These are phyloP conservation scores for Drosophila arizonae DNA, from an alignment of 1,140 invertebrate species.

Conservation along the genomic window DNA sequence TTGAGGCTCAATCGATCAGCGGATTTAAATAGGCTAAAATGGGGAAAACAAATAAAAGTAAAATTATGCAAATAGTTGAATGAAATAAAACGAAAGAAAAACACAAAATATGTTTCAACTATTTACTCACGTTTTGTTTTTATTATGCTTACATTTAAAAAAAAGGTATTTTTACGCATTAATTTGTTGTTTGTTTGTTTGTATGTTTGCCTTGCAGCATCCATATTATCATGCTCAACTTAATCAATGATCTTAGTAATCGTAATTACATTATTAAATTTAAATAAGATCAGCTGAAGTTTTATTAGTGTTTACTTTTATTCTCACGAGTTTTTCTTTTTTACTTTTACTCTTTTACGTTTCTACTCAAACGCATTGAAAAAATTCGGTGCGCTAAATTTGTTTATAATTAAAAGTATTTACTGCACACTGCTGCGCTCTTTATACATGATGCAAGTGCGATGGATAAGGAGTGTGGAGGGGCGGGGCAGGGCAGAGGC, in stretches of 20 bases:
- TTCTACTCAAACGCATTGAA: conserved; percentile 49
- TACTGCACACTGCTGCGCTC: conserved; percentile 54
- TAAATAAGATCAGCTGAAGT: conserved; percentile 76
- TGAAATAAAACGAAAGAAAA: conserved; percentile 26
- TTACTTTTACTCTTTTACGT: conserved; percentile 34
- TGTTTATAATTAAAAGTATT: conserved; percentile 62
- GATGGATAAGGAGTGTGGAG: neutral
- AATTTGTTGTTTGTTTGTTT: conserved; percentile 57
- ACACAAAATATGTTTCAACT: conserved; percentile 55
- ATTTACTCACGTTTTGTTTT: conserved; percentile 62
- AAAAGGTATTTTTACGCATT: conserved; percentile 59
- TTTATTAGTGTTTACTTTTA: conserved; percentile 31
- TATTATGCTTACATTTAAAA: conserved; percentile 63
- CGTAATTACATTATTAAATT: conserved; percentile 69
- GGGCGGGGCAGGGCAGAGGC: neutral
- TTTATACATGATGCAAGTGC: conserved; percentile 64
- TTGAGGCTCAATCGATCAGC: conserved; percentile 21
- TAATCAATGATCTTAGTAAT: conserved; percentile 75
- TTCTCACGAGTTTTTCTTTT: conserved; percentile 36
- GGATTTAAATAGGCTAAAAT: conserved; percentile 30
- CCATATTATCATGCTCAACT: conserved; percentile 57
- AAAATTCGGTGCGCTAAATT: conserved; percentile 57
- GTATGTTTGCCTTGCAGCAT: conserved; percentile 51
- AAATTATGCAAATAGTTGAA: conserved; percentile 7
- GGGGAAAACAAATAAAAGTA: conserved; percentile 2